Evolutionary conservation across 2,888 invertebrate genomes (phyloP).

Genomic region (Leuctra nigra): DNA sequence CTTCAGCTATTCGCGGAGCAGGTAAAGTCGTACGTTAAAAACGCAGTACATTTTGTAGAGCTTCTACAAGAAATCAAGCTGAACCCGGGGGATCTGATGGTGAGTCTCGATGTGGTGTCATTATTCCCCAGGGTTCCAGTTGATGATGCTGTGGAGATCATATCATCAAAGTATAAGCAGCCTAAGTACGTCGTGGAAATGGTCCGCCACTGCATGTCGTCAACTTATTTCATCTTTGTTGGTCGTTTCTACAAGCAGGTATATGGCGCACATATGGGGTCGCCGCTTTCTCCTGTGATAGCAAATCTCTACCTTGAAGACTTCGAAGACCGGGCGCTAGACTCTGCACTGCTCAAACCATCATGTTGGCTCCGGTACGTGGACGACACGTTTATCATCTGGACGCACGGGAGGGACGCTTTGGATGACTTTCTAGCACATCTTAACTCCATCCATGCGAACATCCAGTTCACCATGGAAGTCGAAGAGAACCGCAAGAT

Average conservation of each 20-base stretch:
- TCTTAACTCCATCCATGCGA: too few relatives aligned
- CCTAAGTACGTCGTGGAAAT: background rate
- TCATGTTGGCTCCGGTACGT: too few relatives aligned
- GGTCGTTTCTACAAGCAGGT: slow-evolving; percentile 11
- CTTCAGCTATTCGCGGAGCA: background rate
- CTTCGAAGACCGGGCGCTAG: too few relatives aligned
- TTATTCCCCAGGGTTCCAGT: background rate
- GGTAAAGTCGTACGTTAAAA: slow-evolving; percentile 1
- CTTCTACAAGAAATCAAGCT: background rate
- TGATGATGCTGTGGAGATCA: background rate
- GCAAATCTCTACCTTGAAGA: slow-evolving; percentile 2
- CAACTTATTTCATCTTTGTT: slow-evolving; percentile 5
- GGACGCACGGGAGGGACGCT: too few relatives aligned
- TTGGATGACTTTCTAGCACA: too few relatives aligned
- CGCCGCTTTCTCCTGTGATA: slow-evolving; percentile 1
- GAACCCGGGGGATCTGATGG: background rate
- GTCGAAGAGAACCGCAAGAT: too few relatives aligned
- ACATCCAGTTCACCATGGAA: too few relatives aligned
- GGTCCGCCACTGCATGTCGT: background rate
- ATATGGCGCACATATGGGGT: slow-evolving; percentile 13
- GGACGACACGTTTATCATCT: too few relatives aligned
- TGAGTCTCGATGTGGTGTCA: slow-evolving; percentile 6
- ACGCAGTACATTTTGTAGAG: slow-evolving; percentile 5
- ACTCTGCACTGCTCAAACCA: too few relatives aligned
- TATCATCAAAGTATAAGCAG: background rate